These are phyloP conservation scores for Dioctria linearis DNA, from an alignment of 2,888 invertebrate genomes.

Conservation along the genomic window DNA sequence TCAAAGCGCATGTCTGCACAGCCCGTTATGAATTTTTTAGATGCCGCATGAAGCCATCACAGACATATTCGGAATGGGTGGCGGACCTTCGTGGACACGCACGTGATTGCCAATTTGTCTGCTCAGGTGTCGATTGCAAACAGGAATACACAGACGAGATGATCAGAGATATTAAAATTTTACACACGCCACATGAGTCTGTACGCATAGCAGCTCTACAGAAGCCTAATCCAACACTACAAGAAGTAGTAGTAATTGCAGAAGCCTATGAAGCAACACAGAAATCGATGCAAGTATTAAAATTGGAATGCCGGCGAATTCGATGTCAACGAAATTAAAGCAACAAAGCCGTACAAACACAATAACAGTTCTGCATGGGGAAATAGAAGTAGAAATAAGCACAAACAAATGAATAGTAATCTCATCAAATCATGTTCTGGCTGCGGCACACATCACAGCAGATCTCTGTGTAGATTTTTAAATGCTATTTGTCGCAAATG, in stretches of 20 bases:
- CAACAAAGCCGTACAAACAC: background rate
- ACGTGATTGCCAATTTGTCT: constrained; percentile 72
- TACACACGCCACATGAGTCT: constrained; percentile 50
- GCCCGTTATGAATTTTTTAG: constrained; percentile 16
- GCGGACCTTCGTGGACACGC: constrained; percentile 60
- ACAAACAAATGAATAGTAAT: too few species aligned
- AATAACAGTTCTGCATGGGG: too few species aligned
- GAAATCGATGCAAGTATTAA: background rate
- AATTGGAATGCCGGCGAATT: background rate
- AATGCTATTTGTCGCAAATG: too few species aligned
- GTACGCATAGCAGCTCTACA: constrained; percentile 4
- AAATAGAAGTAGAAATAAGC: too few species aligned
- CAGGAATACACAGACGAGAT: constrained; percentile 44
- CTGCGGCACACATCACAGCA: constrained; percentile 33
- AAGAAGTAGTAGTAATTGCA: background rate
- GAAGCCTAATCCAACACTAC: background rate
- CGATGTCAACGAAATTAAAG: background rate
- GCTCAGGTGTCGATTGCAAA: constrained; percentile 25
- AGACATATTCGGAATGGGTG: background rate
- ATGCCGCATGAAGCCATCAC: background rate
- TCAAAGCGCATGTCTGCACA: constrained; percentile 35
- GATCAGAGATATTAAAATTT: constrained; percentile 51
- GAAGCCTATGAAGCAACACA: background rate
- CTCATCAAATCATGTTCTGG: constrained; percentile 52
- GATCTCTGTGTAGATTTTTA: background rate